Evolutionary conservation across 35 echinoderm and acorn worm species (phyloP), one percentile per base, ranked within the genome.

Genomic region (Ophioderma brevispina): DNA sequence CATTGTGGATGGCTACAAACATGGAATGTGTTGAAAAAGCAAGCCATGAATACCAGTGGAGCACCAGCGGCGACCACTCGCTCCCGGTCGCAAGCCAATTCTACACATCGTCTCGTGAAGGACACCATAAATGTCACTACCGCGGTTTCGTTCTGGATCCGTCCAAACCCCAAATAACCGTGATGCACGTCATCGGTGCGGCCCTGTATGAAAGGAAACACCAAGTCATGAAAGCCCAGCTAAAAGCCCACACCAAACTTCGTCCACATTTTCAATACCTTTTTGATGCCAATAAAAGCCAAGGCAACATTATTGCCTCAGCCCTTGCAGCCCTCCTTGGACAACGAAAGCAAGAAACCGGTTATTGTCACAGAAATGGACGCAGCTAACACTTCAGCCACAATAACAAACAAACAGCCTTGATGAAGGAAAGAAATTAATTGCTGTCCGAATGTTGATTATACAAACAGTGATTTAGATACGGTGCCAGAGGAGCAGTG

Each of bases 21-120:
- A 95, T 82, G 97, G 97, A 31, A 93, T 99, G 90, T 99, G n/a
- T 94, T 76, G 97, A 99, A 79, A n/a, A 93, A 92, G 46, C 82
- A 88, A 8, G 97, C 97, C 0, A 95, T 99, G 90, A 99, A 99
- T 39, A 95, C 95, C 77, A 84, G 89, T 11, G 82, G 87, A 19
- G 92, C 93, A 8, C 79, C 64, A 1, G 89, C 92, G 28, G 95
- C 90, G 43, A 90, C 85, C 19, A 86, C 88, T 25, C 87, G 97
- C 34, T 99, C 97, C 6, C 90, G 93, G 83, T 99, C 97, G 0
- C 97, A 99, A 32, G 87, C 85, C 13, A 92, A 96, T 78, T 94
- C 96, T 88, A 89, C 25, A 89, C 95, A 8, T 90, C 84, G 77
- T 79, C 64, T 59, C 88, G 86, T 41, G 85, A 91, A 50, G 76